Conservation (phyloP, 2,113 vertebrate genomes). For the Hassar affinis region DNA sequence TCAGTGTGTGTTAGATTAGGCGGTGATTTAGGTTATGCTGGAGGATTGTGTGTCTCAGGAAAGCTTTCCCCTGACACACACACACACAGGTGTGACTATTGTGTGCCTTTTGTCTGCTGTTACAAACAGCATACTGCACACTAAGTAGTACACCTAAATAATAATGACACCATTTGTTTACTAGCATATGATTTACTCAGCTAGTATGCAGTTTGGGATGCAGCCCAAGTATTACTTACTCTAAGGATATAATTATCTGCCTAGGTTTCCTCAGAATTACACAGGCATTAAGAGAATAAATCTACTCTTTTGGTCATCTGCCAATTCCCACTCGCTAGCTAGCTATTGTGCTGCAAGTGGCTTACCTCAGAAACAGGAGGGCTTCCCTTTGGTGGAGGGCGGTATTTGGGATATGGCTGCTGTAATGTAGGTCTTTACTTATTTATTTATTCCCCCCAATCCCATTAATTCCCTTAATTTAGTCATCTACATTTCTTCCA, state of each 20-base stretch:
- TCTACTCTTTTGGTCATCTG: not conserved
- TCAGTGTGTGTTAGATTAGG: not conserved
- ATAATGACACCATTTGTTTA: not conserved
- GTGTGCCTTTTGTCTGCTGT: not conserved
- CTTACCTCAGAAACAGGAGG: not conserved
- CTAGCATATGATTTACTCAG: not conserved
- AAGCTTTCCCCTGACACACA: not conserved
- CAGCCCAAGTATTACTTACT: not conserved
- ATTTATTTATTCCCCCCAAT: too few relatives aligned
- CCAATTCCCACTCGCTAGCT: not conserved
- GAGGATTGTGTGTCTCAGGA: conserved; percentile 31
- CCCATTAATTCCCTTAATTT: too few relatives aligned
- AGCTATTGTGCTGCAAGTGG: not conserved
- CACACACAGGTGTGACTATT: not conserved
- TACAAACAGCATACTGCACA: not conserved
- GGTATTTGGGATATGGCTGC: too few relatives aligned
- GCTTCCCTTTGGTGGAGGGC: too few relatives aligned
- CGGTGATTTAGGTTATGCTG: conserved; percentile 23
- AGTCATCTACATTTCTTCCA: too few relatives aligned
- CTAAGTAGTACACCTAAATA: not conserved
- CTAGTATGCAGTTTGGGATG: not conserved
- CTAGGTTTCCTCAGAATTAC: not conserved
- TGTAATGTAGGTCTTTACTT: too few relatives aligned
- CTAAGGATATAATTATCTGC: not conserved
- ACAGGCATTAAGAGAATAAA: not conserved